Evolutionary conservation across 2,797 vertebrate genomes (phyloP), one percentile per base, ranked within the genome.

Genomic region (Antrozous pallidus): DNA sequence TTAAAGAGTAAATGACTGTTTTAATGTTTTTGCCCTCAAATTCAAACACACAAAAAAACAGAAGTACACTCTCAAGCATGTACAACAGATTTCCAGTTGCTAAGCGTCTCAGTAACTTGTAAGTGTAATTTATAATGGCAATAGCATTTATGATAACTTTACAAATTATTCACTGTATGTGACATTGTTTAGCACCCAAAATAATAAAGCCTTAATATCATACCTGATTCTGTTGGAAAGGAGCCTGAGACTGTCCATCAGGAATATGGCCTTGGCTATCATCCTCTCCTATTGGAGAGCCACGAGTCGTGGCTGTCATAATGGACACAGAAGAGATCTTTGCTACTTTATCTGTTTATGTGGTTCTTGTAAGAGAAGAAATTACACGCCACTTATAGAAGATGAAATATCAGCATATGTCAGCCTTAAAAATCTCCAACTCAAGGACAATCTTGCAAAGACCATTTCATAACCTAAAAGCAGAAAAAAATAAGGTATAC

Each of bases 281-380:
- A 98, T 99, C 99, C 98, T 99, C 99, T 98, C 99, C 99, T 98
- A 99, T 98, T 28, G 99, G 99, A 99, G 99, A 99, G 98, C 99
- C 99, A 99, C 99, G 99, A 98, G 99, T 99, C 98, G 99, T 99
- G 99, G 99, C 99, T 97, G 99, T 99, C 99, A 99, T 99, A 99
- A 98, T 99, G 98, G 99, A 99, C 98, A 99, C 98, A 95, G 99
- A 99, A 98, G 98, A 99, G 98, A 99, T 99, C 98, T 99, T 99
- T 99, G 99, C 99, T 99, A 99, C 99, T 99, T 99, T 99, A 99
- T 99, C 99, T 99, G 98, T 98, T 99, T 99, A 99, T 98, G 98
- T 98, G 98, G 98, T 98, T 98, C 98, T 99, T 96, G 98, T 98
- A 97, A 99, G 98, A 98, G 98, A 99, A 98, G 98, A 99, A 99